These are phyloP conservation scores for Rhabdornis inornatus DNA, from an alignment of 2,113 vertebrate species.

Conservation along the genomic window DNA sequence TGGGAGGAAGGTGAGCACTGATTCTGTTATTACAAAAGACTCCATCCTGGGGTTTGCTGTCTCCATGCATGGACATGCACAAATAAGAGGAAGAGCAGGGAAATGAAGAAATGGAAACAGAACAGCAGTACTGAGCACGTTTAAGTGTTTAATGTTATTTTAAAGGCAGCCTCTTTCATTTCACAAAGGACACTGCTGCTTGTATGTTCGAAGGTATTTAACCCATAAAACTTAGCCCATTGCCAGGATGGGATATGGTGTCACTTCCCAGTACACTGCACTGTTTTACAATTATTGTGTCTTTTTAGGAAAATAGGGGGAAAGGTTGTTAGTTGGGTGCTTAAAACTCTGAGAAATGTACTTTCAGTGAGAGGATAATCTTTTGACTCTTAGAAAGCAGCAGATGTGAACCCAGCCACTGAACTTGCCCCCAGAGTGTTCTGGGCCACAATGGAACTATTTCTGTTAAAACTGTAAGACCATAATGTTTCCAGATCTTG, in stretches of 20 bases:
- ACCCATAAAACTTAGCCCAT: not conserved
- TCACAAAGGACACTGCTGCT: not conserved
- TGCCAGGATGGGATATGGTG: not conserved
- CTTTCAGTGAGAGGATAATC: not conserved
- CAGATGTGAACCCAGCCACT: not conserved
- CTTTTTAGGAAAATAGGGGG: not conserved
- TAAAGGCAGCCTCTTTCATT: not conserved
- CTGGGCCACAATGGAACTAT: not conserved
- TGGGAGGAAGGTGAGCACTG: not conserved
- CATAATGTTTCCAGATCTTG: not conserved
- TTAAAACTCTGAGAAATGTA: not conserved
- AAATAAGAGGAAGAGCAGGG: not conserved
- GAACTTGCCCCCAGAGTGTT: not conserved
- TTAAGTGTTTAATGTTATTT: constrained; percentile 12
- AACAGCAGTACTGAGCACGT: not conserved
- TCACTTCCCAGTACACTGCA: not conserved
- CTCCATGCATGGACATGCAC: constrained; percentile 3
- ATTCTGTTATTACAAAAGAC: constrained; percentile 9
- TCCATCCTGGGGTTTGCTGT: not conserved
- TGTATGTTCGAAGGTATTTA: not conserved
- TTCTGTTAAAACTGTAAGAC: not conserved
- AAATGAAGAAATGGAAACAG: not conserved
- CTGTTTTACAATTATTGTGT: not conserved
- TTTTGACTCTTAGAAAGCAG: not conserved
- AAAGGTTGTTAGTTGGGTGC: not conserved